Evolutionary conservation across 2,113 vertebrate genomes (phyloP), one percentile per base, ranked within the genome.

Genomic region (Strix uralensis): DNA sequence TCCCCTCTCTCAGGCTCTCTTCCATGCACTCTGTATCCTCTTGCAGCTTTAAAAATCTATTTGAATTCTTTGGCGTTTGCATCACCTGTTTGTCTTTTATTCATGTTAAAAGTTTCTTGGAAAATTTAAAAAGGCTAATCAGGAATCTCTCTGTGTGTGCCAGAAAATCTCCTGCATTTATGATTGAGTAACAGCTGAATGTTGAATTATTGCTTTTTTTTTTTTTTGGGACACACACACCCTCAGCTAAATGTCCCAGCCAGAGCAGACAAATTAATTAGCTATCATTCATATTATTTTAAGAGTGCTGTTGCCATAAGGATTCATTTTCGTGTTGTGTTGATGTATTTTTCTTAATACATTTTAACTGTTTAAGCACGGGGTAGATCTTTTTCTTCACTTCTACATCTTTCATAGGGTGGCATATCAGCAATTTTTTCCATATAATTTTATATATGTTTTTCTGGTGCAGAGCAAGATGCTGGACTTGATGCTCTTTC

Each of bases 401-500:
- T 88, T 47, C 29, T 40, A 0, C 6, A 15, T 72, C 36, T 79
- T 38, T n/a, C 23, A 15, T 42, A 58, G 20, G 18, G 30, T 89
- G 54, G 21, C n/a, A 25, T 22, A 26, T 38, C 67, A 55, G 54
- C 30, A 52, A 0, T 23, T n/a, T 44, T 13, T 42, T 30, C 6
- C 5, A 62, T 52, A 27, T 88, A 11, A 42, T 55, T 72, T 11
- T 21, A 9, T 52, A 9, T 54, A 0, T 91, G 5, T 87, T 59
- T 90, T 90, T 93, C 81, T 70, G 91, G 67, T 96, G 61, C 97
- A 99, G 99, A 98, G 63, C 99, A 99, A 98, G 99, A 99, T n/a
- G 99, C 98, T 61, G 99, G 99, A 47, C 98, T 99, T 1, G 99
- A 99, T 52, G 99, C 99, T 34, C 98, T 99, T 15, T 98, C 99